Evolutionary conservation across 2,113 vertebrate species (phyloP), one percentile per base, ranked within the genome.

Genomic region (Oreotragus oreotragus): DNA sequence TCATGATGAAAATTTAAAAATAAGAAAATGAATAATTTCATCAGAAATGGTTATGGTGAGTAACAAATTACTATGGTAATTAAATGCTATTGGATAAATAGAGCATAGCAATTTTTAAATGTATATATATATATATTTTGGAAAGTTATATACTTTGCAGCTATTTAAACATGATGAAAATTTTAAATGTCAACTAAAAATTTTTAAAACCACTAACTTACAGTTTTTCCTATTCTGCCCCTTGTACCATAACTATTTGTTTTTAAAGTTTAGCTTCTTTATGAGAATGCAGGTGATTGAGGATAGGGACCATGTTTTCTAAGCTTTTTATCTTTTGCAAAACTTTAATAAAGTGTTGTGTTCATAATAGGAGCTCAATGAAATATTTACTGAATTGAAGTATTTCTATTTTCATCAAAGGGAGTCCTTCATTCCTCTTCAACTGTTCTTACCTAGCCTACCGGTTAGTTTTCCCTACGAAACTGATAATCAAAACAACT

Each of bases 341-440:
- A 88, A 76, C n/a, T 93, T 66, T 91, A 84, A 87, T 10, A 27
- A 79, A 91, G 16, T 87, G 62, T 58, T 13, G 55, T 80, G 19
- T 92, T 94, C 30, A 87, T 66, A 57, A 33, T 87, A 76, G 55
- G 13, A 85, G 30, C 13, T 76, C 45, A 57, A 53, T 27, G 60
- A 88, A 96, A 81, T 53, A 73, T 81, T 70, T 88, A 33, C 60
- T 81, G 39, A 94, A 86, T 86, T 77, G 77, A 51, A 85, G 84
- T 88, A 84, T 85, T 88, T 88, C 57, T 49, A 36, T 85, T 97
- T 84, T 90, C 51, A 91, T 85, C 49, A 91, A 47, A 91, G 27
- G 4, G 36, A 51, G 16, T 43, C 23, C 70, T 88, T 88, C 5
- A 79, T 95, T 95, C 28, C 17, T 88, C 57, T 86, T 84, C 39